Conservation (phyloP, 2,888 invertebrate genomes). For the Trissonchulus latispiculum region DNA sequence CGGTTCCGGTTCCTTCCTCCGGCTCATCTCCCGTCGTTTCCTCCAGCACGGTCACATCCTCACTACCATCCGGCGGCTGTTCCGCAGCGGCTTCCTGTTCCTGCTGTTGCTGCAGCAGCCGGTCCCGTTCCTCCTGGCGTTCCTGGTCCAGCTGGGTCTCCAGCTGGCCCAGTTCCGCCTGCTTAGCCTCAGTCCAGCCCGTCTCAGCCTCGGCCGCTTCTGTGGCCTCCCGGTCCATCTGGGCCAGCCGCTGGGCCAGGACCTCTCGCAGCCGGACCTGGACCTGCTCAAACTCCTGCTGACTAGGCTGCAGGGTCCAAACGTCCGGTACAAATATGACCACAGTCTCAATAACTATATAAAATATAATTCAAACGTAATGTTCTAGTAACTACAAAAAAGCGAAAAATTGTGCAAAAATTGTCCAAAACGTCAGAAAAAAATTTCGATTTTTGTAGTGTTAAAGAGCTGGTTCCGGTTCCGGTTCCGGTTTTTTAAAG, state of each 20-base stretch:
- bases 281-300: conserved; percentile 73
- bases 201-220: conserved; percentile 3
- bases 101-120: not conserved
- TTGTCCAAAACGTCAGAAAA: too few species aligned
- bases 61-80: not conserved
- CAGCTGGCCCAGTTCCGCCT: not conserved
- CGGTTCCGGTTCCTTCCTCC: too few species aligned
- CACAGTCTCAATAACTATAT: conserved; percentile 94
- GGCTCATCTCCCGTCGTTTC: not conserved
- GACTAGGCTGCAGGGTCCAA: conserved; percentile 83
- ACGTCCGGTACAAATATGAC: conserved; percentile 96
- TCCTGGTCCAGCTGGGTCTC: not conserved
- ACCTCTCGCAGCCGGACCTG: conserved; percentile 63
- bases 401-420: too few species aligned
- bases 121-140: conserved; percentile 9
- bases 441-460: too few species aligned
- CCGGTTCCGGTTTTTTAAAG: too few species aligned
- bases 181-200: not conserved
- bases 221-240: conserved; percentile 31
- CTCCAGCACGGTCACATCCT: not conserved
- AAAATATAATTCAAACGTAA: too few species aligned
- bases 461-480: too few species aligned
- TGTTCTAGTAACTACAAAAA: too few species aligned
- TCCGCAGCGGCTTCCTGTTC: not conserved
- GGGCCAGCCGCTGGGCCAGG: conserved; percentile 59